Base-by-base conservation (phyloP, 2,797 vertebrate species). In the Cyprinella venusta region DNA sequence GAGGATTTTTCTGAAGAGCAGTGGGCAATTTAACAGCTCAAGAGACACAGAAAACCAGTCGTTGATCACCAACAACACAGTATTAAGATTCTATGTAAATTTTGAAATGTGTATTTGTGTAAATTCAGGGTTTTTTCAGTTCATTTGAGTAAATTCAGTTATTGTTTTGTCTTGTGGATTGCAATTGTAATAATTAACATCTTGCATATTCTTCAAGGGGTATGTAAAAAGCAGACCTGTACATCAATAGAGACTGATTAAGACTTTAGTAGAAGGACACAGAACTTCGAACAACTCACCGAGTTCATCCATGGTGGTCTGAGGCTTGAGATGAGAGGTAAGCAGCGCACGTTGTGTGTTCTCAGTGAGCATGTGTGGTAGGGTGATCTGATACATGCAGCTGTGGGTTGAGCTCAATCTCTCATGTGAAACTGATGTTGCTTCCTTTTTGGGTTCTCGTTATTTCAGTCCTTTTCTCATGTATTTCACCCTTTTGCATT, bases 291-390 rank as follows among this genome's bases (percentile, higher is more conserved):
- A 40, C 7, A 8, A 80, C 87, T 83, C 52, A 88, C 87, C 87
- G 7, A 88, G 85, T 56, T 88, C 87, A 10, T 88, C 87, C 87
- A 88, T 88, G 83, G 13, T 72, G 72, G 24, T 48, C 16, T 64
- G 13, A 1, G 21, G 19, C 5, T 8, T 65, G 54, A 70, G 7
- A 38, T 56, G 68, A 42, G 36, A 40, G 24, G 10, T 15, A 30
- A 65, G 45, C 52, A 26, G 59, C 33, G 12, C 81, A 67, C 5
- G 38, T 7, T 24, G 5, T 0, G 5, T 36, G 26, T 76, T 68
- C 13, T 7, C 52, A 19, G 21, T 70, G 21, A 63, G 26, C 59
- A 16, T 78, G 81, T 50, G 74, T 38, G 18, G 30, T 42, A 45
- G 24, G 7, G 0, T 59, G 65, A 78, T 21, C 9, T 48, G 67